Percentiles rank a stretch among this genome's conserved stretches.
Conservation (phyloP, 2,888 invertebrate genomes). For the Amphimallon solstitiale region DNA sequence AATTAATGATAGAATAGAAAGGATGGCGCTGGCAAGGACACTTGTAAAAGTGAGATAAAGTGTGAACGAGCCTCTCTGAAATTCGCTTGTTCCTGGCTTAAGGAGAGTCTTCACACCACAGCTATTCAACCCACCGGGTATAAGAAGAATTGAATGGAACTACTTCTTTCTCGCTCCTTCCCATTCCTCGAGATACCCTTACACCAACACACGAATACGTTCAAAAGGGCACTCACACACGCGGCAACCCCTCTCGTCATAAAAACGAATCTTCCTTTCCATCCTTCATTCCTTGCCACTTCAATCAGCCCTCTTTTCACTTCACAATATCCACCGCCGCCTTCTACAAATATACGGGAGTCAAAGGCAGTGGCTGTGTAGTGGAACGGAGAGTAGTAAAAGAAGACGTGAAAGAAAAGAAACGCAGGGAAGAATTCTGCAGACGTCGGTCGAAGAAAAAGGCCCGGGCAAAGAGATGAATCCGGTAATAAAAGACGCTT, state of each 20-base stretch:
- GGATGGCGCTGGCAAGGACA: neutral
- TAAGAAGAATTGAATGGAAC: slow-evolving; percentile 46
- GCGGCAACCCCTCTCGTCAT: slow-evolving; percentile 27
- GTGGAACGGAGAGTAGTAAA: neutral
- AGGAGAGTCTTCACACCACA: slow-evolving; percentile 44
- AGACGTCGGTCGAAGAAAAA: slow-evolving; percentile 7
- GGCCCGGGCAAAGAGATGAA: slow-evolving; percentile 32
- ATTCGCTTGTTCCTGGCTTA: slow-evolving; percentile 47
- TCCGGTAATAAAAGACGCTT: slow-evolving; percentile 38
- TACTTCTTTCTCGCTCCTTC: slow-evolving; percentile 37
- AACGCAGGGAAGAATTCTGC: too few species aligned
- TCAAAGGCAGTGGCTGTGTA: too few species aligned
- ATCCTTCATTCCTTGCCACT: slow-evolving; percentile 39
- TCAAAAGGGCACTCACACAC: too few species aligned
- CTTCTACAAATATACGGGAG: too few species aligned
- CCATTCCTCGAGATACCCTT: neutral
- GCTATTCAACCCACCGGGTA: slow-evolving; percentile 46
- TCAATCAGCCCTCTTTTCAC: slow-evolving; percentile 36
- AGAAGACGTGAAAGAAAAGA: neutral
- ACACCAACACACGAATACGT: too few species aligned
- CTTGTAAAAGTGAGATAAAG: slow-evolving; percentile 32
- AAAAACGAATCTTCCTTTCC: slow-evolving; percentile 35
- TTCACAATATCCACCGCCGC: slow-evolving; percentile 13
- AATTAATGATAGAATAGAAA: slow-evolving; percentile 12
- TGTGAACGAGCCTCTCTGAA: slow-evolving; percentile 43